These are phyloP conservation scores for Alethe diademata DNA, from an alignment of 2,113 vertebrate genomes.

Conservation along the genomic window DNA sequence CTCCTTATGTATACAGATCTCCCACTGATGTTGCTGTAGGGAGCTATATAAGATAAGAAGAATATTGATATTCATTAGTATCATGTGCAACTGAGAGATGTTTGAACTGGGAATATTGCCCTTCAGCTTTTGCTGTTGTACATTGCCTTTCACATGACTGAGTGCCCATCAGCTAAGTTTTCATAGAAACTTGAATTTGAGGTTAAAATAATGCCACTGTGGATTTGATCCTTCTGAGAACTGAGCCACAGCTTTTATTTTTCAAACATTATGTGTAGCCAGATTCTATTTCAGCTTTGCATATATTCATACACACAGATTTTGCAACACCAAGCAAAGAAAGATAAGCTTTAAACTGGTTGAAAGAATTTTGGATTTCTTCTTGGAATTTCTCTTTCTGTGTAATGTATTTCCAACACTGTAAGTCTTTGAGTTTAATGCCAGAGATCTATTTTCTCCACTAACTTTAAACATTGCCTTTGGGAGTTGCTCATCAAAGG, in stretches of 20 bases:
- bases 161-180: background rate
- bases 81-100: background rate
- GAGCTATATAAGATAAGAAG: conserved; percentile 10
- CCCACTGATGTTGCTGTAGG: conserved; percentile 1
- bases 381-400: background rate
- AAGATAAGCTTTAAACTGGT: conserved; percentile 14
- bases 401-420: background rate
- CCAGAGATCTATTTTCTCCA: conserved; percentile 5
- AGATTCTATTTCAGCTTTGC: background rate
- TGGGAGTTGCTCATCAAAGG: conserved; percentile 11
- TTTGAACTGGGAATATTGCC: conserved; percentile 14
- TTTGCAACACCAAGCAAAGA: background rate
- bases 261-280: background rate
- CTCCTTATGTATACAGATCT: background rate
- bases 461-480: background rate
- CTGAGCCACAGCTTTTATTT: background rate
- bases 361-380: background rate
- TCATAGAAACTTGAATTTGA: background rate
- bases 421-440: conserved; percentile 1
- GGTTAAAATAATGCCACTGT: background rate
- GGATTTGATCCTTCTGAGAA: background rate
- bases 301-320: background rate
- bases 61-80: conserved; percentile 15
- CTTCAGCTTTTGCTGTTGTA: conserved; percentile 10
- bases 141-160: background rate